A percentile compares a stretch with the other conserved stretches of the same genome.
Conservation (phyloP, 23 tunicate species). For the Trididemnum clinides region DNA sequence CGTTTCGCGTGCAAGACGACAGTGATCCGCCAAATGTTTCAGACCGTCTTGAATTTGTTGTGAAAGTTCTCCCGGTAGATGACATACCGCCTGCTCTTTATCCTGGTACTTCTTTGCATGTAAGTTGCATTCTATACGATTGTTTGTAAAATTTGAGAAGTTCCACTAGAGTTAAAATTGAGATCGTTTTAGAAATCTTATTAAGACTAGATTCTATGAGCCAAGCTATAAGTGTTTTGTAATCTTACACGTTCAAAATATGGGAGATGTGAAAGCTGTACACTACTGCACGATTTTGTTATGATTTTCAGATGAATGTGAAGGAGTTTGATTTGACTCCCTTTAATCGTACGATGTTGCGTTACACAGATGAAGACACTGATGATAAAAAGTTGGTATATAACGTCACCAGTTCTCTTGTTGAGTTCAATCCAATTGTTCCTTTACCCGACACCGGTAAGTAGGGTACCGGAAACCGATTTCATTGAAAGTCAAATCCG, state of each 20-base stretch:
- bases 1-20: slow-evolving; percentile 78
- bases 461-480: too few species aligned
- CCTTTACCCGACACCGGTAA: slow-evolving; percentile 64
- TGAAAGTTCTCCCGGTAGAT: slow-evolving; percentile 84
- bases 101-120: slow-evolving; percentile 61
- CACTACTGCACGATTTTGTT: too few species aligned
- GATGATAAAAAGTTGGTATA: slow-evolving; percentile 76
- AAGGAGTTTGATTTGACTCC: slow-evolving; percentile 84
- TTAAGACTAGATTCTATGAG: too few species aligned
- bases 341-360: slow-evolving; percentile 42
- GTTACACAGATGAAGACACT: slow-evolving; percentile 88
- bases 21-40: slow-evolving; percentile 86
- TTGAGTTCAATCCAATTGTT: slow-evolving; percentile 61
- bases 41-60: slow-evolving; percentile 44
- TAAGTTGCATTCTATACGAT: slow-evolving; percentile 23
- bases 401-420: slow-evolving; percentile 56
- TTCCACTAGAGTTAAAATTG: too few species aligned
- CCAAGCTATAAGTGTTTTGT: too few species aligned
- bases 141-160: too few species aligned
- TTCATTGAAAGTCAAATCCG: too few species aligned
- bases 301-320: slow-evolving; percentile 71
- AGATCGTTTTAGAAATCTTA: too few species aligned
- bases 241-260: too few species aligned
- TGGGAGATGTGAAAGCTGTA: too few species aligned
- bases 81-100: slow-evolving; percentile 70